Conservation (phyloP, 2,888 invertebrate genomes). For the Aphidoletes aphidimyza region DNA sequence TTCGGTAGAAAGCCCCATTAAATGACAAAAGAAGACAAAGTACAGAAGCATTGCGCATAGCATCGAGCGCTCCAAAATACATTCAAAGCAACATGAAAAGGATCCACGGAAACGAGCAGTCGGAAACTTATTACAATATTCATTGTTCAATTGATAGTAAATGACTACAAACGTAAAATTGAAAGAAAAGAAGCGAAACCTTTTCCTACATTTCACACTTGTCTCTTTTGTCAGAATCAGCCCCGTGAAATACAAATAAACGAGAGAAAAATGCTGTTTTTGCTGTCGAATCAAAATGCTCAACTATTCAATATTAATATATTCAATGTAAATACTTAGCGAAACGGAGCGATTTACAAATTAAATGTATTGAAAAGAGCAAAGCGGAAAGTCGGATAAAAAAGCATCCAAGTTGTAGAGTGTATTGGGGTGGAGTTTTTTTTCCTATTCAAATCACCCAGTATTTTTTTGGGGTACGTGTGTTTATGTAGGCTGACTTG, state of each 20-base stretch:
- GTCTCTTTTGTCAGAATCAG: not conserved
- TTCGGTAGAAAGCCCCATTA: not conserved
- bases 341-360: slow-evolving; percentile 10
- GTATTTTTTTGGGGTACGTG: not conserved
- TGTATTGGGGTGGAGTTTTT: not conserved
- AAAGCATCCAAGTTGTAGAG: no score
- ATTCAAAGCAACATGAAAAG: not conserved
- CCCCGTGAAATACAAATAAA: not conserved
- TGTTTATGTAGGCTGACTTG: no score
- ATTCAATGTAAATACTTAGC: not conserved
- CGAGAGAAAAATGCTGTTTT: no score
- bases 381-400: no score
- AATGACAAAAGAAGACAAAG: not conserved
- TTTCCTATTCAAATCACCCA: not conserved
- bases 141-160: slow-evolving; percentile 46
- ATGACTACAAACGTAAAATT: slow-evolving; percentile 16
- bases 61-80: no score
- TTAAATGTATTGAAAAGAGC: not conserved
- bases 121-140: slow-evolving; percentile 52
- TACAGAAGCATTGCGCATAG: not conserved
- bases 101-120: not conserved
- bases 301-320: not conserved
- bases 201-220: slow-evolving; percentile 18
- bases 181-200: not conserved
- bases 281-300: no score